These are phyloP conservation scores for Ctenopoma multispine DNA, from an alignment of 2,797 vertebrate genomes.

Conservation along the genomic window DNA sequence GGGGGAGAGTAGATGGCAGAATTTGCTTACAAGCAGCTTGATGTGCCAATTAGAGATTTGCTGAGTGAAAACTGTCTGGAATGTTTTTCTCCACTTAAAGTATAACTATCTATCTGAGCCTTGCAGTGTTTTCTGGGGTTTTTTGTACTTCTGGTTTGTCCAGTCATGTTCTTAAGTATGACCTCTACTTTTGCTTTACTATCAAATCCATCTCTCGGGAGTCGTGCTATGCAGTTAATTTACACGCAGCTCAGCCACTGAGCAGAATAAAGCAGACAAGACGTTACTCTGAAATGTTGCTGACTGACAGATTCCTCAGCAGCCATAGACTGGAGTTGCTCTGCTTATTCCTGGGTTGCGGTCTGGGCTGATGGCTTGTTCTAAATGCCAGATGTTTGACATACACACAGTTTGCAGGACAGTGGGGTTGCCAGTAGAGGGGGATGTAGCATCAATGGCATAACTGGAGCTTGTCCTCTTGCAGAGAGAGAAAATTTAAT, in stretches of 20 bases:
- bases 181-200: conserved; percentile 9
- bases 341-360: conserved; percentile 78
- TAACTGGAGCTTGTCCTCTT: conserved; percentile 12
- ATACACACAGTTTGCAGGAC: conserved; percentile 33
- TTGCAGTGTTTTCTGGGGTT: background rate
- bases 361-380: conserved; percentile 68
- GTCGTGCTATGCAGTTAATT: conserved; percentile 27
- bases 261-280: conserved; percentile 59
- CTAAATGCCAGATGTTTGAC: conserved; percentile 78
- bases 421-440: conserved; percentile 69
- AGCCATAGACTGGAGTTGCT: conserved; percentile 73
- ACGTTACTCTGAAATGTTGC: conserved; percentile 75
- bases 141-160: background rate
- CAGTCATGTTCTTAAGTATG: conserved; percentile 6
- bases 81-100: conserved; percentile 11
- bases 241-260: conserved; percentile 31
- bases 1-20: background rate
- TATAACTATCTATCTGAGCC: conserved; percentile 13
- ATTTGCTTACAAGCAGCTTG: conserved; percentile 26
- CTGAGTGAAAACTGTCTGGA: conserved; percentile 38
- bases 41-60: conserved; percentile 45
- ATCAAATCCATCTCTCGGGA: conserved; percentile 18
- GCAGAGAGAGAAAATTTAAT: conserved; percentile 40
- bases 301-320: conserved; percentile 81
- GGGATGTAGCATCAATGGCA: conserved; percentile 49